Conservation (phyloP, 1,140 invertebrate genomes). For the Dendrolimus kikuchii region DNA sequence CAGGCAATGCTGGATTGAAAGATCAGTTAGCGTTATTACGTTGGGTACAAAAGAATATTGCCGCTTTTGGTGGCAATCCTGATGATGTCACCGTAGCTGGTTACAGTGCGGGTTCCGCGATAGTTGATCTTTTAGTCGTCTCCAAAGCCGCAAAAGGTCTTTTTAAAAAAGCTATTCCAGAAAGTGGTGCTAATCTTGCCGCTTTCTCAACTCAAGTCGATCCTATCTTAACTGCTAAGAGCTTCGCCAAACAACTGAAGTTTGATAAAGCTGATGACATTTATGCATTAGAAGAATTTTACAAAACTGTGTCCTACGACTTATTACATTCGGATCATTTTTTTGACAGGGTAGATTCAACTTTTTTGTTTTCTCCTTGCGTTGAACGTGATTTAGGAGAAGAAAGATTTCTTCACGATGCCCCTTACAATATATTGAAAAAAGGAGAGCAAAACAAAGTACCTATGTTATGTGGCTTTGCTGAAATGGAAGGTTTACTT, state of each 20-base stretch:
- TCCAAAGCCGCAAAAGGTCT: conserved; percentile 32
- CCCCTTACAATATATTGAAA: conserved; percentile 19
- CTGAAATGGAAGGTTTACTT: conserved; percentile 24
- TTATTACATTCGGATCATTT: conserved; percentile 6
- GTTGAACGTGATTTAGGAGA: conserved; percentile 16
- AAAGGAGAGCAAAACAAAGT: conserved; percentile 18
- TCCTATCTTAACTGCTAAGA: conserved; percentile 25
- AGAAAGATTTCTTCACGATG: conserved; percentile 20
- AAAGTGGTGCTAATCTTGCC: conserved; percentile 29
- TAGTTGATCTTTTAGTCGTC: conserved; percentile 40
- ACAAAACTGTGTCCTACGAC: conserved; percentile 16
- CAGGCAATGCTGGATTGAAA: conserved; percentile 48
- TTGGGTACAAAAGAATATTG: conserved; percentile 46
- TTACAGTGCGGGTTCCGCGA: conserved; percentile 33
- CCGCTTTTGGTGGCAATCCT: conserved; percentile 40
- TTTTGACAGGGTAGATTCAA: conserved; percentile 10
- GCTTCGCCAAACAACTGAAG: conserved; percentile 18
- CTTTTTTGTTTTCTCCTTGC: conserved; percentile 20
- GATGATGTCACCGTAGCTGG: conserved; percentile 40
- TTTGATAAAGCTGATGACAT: conserved; percentile 21
- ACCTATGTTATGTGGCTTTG: conserved; percentile 19
- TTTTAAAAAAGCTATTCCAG: conserved; percentile 36
- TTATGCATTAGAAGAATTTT: conserved; percentile 25
- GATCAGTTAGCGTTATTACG: conserved; percentile 36
- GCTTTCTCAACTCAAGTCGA: conserved; percentile 24